Conservation (phyloP, 2,888 invertebrate genomes). For the Euphydryas editha region DNA sequence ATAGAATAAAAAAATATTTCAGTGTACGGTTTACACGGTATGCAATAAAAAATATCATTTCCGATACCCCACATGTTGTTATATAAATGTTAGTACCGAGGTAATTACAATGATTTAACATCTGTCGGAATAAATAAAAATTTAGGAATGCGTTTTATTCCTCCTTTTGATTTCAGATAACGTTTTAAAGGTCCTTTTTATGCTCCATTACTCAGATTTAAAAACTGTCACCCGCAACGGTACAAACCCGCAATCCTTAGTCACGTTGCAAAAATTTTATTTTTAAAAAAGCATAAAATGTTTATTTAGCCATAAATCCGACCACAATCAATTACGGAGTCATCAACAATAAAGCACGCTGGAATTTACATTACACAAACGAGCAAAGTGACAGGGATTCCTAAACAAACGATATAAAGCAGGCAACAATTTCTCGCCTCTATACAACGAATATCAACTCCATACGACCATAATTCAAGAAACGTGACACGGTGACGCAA, state of each 20-base stretch:
- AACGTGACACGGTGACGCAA: slow-evolving; percentile 40
- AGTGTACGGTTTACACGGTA: background rate
- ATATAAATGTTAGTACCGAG: background rate
- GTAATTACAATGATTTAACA: slow-evolving; percentile 20
- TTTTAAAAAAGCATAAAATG: slow-evolving; percentile 44
- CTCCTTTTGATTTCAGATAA: slow-evolving; percentile 35
- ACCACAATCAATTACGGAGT: slow-evolving; percentile 68
- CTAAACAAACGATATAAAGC: slow-evolving; percentile 74
- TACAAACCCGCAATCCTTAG: slow-evolving; percentile 36
- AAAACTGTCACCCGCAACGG: slow-evolving; percentile 38
- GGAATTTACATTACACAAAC: slow-evolving; percentile 72
- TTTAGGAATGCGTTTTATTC: slow-evolving; percentile 38
- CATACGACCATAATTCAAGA: slow-evolving; percentile 42
- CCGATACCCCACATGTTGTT: background rate
- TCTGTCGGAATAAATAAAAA: slow-evolving; percentile 30
- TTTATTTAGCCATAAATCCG: slow-evolving; percentile 58
- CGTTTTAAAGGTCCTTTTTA: slow-evolving; percentile 32
- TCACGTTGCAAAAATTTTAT: slow-evolving; percentile 50
- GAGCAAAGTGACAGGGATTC: slow-evolving; percentile 65
- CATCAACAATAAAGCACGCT: slow-evolving; percentile 71
- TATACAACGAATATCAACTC: slow-evolving; percentile 60
- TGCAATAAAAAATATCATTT: background rate
- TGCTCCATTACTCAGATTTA: slow-evolving; percentile 39
- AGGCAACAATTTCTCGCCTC: slow-evolving; percentile 63
- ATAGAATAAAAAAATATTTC: background rate